Base-by-base conservation (phyloP, 2,888 invertebrate species). In the Phrixothrix hirtus region DNA sequence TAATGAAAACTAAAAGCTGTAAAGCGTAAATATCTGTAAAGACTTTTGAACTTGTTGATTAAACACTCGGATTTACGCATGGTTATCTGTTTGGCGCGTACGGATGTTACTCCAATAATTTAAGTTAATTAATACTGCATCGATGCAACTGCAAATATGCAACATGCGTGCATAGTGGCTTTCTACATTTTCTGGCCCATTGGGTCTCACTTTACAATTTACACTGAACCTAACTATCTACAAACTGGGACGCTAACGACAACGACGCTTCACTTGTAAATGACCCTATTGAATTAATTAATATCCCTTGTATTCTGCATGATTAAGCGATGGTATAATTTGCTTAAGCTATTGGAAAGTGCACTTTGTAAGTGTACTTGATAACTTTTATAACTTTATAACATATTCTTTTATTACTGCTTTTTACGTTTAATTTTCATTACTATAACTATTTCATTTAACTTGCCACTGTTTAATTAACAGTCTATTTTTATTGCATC, bases 171-270 rank as follows among this genome's bases (percentile, higher is more conserved):
- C 59, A 62, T 61, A 48, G 56, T 55, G 58, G 60, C 58, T 56
- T 60, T 55, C 64, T 52, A 64, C 48, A 61, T 66, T 68, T 66
- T 65, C 66, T 63, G 57, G 59, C 63, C 65, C 63, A 61, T 52
- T 62, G 67, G 62, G 64, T 63, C 59, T 61, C 61, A 60, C 65
- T 66, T 67, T 65, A 66, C 63, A 63, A 66, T 68, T 66, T 67
- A 65, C 53, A 64, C 61, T 55, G 46, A 56, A 58, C 60, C 61
- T 59, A 55, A 58, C 58, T 58, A 62, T 62, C 62, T 60, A 59
- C 54, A 58, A 55, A 61, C 61, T 58, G 59, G 53, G 51, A 55
- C 59, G 55, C 58, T 60, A 61, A 44, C 48, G 37, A 53, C 26
- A 25, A 42, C 43, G 57, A 58, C 62, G 59, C 51, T 62, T 60